A percentile compares a stretch with the other conserved stretches of the same genome.
Evolutionary conservation across 2,797 vertebrate genomes (phyloP).

Genomic region (Brachyalestes nurse): DNA sequence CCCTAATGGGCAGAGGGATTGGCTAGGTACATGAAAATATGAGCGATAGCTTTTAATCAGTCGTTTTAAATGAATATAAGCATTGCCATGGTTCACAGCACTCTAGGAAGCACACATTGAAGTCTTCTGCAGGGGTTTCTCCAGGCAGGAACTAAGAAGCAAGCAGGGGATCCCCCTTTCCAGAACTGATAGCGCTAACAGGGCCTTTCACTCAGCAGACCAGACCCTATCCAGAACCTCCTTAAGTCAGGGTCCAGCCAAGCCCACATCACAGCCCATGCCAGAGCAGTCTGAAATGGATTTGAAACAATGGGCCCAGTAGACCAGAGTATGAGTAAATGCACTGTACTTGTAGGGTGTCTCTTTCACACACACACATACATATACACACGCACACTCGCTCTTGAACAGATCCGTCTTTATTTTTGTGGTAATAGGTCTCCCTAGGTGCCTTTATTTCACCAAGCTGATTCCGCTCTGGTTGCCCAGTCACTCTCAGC

Average conservation of each 20-base stretch:
- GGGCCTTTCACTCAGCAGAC: constrained; percentile 38
- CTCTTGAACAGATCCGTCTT: constrained; percentile 43
- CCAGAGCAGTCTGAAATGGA: constrained; percentile 52
- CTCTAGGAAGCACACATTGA: neutral
- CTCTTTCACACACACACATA: constrained; percentile 40
- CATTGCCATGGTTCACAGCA: neutral
- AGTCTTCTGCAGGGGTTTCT: constrained; percentile 13
- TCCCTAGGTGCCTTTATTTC: constrained; percentile 58
- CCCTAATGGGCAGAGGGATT: neutral
- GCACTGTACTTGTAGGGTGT: constrained; percentile 37
- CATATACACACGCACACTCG: constrained; percentile 17
- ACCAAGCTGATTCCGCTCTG: constrained; percentile 50
- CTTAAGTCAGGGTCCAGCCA: constrained; percentile 39
- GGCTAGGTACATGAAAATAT: neutral
- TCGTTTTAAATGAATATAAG: constrained; percentile 4
- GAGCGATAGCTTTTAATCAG: neutral
- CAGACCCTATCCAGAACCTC: constrained; percentile 41
- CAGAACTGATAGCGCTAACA: constrained; percentile 24
- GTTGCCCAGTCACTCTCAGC: constrained; percentile 56
- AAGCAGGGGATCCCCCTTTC: constrained; percentile 37
- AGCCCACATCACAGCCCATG: constrained; percentile 45
- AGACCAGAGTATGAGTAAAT: constrained; percentile 53
- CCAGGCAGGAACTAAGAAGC: neutral
- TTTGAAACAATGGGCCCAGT: constrained; percentile 53
- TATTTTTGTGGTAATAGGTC: constrained; percentile 51